Conservation (phyloP, 2,888 invertebrate genomes). For the Eupithecia subumbrata region DNA sequence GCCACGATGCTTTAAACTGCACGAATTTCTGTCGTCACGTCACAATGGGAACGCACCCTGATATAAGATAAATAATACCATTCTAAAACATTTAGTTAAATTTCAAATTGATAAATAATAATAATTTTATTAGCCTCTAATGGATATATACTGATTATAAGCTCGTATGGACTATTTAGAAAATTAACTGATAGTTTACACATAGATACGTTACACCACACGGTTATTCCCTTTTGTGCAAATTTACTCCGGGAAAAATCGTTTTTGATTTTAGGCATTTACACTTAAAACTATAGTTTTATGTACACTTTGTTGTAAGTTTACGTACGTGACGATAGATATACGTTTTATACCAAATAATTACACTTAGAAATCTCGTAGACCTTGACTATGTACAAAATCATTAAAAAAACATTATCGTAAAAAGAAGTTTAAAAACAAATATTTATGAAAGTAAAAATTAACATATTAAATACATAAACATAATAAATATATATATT, state of each 20-base stretch:
- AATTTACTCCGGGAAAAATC: not conserved
- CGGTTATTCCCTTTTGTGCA: not conserved
- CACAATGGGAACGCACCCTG: too few species aligned
- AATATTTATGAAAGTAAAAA: not conserved
- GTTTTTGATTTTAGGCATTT: not conserved
- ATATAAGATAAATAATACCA: not conserved
- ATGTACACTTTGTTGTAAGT: not conserved
- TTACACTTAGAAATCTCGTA: not conserved
- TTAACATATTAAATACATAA: not conserved
- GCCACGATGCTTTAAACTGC: too few species aligned
- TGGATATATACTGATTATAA: not conserved
- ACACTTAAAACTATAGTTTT: not conserved
- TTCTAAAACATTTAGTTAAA: not conserved
- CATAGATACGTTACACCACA: not conserved
- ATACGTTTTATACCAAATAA: not conserved
- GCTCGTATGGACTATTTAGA: not conserved
- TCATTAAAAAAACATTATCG: not conserved
- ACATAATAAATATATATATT: not conserved
- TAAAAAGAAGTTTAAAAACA: not conserved
- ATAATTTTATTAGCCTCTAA: not conserved
- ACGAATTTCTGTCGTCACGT: too few species aligned
- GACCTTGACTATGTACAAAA: not conserved
- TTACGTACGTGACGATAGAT: not conserved
- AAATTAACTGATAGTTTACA: not conserved
- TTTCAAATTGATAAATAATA: not conserved